Evolutionary conservation across 2,113 vertebrate species (phyloP), one percentile per base, ranked within the genome.

Genomic region (Sula dactylatra): DNA sequence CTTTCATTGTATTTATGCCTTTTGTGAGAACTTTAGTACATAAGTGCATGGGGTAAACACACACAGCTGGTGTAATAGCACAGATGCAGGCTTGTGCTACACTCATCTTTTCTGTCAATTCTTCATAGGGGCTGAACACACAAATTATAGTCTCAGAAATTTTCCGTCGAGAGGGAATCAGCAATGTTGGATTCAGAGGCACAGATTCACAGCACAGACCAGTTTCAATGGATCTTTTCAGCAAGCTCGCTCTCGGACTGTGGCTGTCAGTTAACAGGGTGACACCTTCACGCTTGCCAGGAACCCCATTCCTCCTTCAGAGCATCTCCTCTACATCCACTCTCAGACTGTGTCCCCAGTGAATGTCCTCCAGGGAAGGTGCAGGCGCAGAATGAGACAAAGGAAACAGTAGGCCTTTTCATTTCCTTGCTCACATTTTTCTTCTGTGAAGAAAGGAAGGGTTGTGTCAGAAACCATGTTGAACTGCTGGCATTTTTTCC

Each of bases 61-160:
- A 59, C 29, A 70, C 74, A 97, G 73, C 83, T 95, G 86, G 58
- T 21, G 9, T 72, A 89, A 92, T 21, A 74, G 36, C 61, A 82
- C 77, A 95, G 92, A 92, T 93, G 76, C 44, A 83, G 47, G 24
- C 91, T 89, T 0, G 0, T n/a, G 15, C 34, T 79, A 42, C 31
- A 27, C 21, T 90, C 50, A 22, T 38, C 16, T 79, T 83, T 91
- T 89, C 76, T 86, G 78, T 76, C 82, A 93, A 11, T 81, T 95
- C 77, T 95, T 96, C 44, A 21, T 31, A 83, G 36, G 42, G 42
- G 16, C 31, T 92, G 73, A 92, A 85, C 67, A 71, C 26, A 66
- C 44, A 92, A 71, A 96, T 90, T 94, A 92, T 13, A 80, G 22
- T 55, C 38, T 88, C 58, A 93, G 69, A n/a, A 93, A 65, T 91